Base-by-base conservation (phyloP, 37 sponge, comb jelly and placozoan genomes). In the Cliona cf. orientalis region DNA sequence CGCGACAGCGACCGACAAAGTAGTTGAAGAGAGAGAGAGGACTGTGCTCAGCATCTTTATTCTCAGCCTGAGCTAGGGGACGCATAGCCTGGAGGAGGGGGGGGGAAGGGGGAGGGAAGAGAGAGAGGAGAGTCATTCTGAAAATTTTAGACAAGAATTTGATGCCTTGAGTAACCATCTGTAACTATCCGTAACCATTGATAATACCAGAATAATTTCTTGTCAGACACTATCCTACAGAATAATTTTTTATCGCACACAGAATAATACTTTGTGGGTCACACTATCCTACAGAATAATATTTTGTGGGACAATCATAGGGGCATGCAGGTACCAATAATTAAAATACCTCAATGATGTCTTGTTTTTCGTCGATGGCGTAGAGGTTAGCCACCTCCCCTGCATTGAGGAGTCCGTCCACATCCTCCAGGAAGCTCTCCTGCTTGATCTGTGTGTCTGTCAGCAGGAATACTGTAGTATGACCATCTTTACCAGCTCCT, bases 381-480 rank as follows among this genome's bases (percentile, higher is more conserved):
- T 91, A 99, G 53, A 99, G 84, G 55, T 99, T 99, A 42, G 99
- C 91, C 21, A 99, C 99, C 46, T 99, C 99, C 33, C 99, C 97
- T n/a, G 99, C 93, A 79, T 99, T 99, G 65, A 99, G 80, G 35
- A 99, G 82, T 39, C 94, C 98, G 72, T 99, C 99, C 37, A 99
- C 95, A 79, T 99, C 99, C 55, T 99, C 97, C 39, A 99, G 83
- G 71, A 99, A 99, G 3, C 90, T 78, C 68, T 99, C 99, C 61
- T 94, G 81, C 66, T 99, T 99, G 86, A 99, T 96, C 75, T 99
- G 99, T 42, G 97, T 92, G 84, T 99, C 99, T 14, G 95, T 92
- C 53, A 99, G 84, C 9, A 99, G 88, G 86, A 99, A 99, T 28
- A 99, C 99, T 0, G 93, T 94, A 9, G 93, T 83, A 66, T 94